Evolutionary conservation across 2,797 vertebrate genomes (phyloP).

Genomic region (Coluber constrictor): DNA sequence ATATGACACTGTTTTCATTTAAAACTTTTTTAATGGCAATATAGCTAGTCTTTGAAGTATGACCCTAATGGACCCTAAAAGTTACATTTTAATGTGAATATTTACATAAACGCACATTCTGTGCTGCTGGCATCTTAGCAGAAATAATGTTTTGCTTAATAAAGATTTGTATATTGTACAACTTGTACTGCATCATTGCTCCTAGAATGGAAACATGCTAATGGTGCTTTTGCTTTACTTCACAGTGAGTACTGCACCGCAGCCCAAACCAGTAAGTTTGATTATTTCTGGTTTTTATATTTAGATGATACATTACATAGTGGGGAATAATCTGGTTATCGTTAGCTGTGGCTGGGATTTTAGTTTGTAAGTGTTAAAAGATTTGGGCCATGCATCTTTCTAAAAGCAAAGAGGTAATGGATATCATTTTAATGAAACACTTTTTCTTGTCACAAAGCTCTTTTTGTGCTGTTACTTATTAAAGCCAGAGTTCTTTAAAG

Average conservation of each 20-base stretch:
- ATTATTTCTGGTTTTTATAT: not conserved
- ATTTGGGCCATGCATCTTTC: not conserved
- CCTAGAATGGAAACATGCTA: not conserved
- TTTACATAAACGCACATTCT: not conserved
- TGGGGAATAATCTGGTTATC: not conserved
- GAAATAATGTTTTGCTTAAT: not conserved
- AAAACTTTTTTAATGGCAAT: not conserved
- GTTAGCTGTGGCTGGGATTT: not conserved
- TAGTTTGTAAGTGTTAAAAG: not conserved
- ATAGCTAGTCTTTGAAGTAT: not conserved
- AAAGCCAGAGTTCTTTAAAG: not conserved
- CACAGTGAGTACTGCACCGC: slow-evolving; percentile 93
- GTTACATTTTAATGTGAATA: not conserved
- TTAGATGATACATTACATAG: not conserved
- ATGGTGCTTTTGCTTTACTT: slow-evolving; percentile 61
- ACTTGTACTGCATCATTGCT: not conserved
- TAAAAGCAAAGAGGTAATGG: not conserved
- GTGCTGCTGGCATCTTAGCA: not conserved
- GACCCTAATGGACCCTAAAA: not conserved
- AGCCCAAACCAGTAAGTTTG: slow-evolving; percentile 88
- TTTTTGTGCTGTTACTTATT: not conserved
- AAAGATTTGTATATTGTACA: not conserved
- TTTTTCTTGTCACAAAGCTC: not conserved
- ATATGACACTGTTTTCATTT: not conserved
- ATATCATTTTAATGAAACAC: not conserved